Evolutionary conservation across 2,888 invertebrate genomes (phyloP).

Genomic region (Acrobasis consociella): DNA sequence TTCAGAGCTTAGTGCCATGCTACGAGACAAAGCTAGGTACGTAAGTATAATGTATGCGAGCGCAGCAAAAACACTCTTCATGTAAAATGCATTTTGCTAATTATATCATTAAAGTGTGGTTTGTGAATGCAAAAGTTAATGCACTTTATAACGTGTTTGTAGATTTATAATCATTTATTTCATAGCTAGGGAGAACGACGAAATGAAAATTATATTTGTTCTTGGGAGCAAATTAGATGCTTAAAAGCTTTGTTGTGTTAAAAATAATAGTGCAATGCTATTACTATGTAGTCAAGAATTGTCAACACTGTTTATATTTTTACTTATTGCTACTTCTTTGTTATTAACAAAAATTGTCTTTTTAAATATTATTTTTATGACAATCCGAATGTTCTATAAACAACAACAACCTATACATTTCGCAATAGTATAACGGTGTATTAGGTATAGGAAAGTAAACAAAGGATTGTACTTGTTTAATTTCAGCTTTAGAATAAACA

Average conservation of each 20-base stretch:
- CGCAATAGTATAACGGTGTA: no score
- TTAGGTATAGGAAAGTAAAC: no score
- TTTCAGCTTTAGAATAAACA: no score
- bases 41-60: not conserved
- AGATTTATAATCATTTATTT: not conserved
- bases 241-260: not conserved
- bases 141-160: not conserved
- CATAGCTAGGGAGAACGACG: not conserved
- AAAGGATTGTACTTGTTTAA: no score
- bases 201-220: not conserved
- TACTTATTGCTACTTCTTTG: no score
- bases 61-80: conserved; percentile 4
- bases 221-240: not conserved
- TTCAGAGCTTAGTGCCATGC: not conserved
- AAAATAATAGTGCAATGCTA: no score
- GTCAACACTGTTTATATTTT: no score
- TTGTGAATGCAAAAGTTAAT: not conserved
- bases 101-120: not conserved
- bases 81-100: conserved; percentile 2
- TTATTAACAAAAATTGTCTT: no score
- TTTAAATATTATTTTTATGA: no score
- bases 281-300: no score
- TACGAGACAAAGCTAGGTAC: not conserved
- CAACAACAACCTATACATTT: no score
- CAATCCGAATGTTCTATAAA: no score